phyloP scores from a whole-genome alignment of 2,888 invertebrate species.

The Acleris holmiana region DNA sequence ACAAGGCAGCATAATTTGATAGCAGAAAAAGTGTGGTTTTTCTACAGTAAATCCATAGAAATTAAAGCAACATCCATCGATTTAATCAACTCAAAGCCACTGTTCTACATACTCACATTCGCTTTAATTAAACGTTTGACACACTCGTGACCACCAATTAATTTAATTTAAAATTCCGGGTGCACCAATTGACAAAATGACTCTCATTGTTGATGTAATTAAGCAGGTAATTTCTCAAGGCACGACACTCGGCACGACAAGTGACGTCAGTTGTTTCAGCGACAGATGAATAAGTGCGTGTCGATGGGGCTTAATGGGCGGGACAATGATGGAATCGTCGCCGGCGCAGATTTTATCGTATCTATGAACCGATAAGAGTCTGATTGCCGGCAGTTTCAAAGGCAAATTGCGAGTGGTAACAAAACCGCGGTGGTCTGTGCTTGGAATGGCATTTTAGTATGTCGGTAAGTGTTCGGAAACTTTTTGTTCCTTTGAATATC shows the following conservation, averaged over 20 bases:
- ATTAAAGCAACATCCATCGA: neutral
- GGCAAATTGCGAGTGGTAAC: conserved; percentile 74
- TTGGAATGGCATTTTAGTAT: conserved; percentile 7
- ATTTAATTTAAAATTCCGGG: conserved; percentile 41
- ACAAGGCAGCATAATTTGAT: no score
- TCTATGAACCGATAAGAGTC: conserved; percentile 72
- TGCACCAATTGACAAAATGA: conserved; percentile 45
- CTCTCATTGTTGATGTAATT: conserved; percentile 53
- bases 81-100: neutral
- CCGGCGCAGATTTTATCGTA: conserved; percentile 73
- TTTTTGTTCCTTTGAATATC: neutral
- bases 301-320: conserved; percentile 81
- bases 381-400: conserved; percentile 78
- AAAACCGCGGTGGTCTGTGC: conserved; percentile 60
- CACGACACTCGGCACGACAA: conserved; percentile 59
- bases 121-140: conserved; percentile 32
- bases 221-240: conserved; percentile 69
- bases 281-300: conserved; percentile 82
- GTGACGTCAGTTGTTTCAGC: conserved; percentile 51
- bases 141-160: conserved; percentile 36
- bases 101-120: conserved; percentile 5
- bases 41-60: no score
- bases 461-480: neutral
- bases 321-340: conserved; percentile 80
- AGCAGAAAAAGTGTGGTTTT: no score